Evolutionary conservation across 2,113 vertebrate species (phyloP).

Genomic region (Leptosomus discolor): DNA sequence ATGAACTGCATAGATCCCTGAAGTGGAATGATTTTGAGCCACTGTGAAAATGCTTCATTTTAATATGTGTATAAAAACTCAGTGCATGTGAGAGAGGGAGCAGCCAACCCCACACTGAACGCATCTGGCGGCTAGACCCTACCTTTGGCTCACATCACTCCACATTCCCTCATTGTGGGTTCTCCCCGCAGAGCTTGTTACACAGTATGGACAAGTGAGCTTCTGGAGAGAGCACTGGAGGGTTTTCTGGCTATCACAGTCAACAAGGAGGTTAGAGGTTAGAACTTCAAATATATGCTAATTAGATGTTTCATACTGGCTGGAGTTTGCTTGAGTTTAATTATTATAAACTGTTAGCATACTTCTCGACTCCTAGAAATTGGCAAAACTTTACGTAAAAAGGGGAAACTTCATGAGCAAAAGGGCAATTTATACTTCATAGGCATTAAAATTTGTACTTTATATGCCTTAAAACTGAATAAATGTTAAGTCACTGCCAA

Average conservation of each 20-base stretch:
- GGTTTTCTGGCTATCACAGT: background rate
- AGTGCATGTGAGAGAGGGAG: background rate
- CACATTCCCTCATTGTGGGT: background rate
- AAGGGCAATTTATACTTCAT: background rate
- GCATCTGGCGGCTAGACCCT: background rate
- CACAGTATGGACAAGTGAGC: background rate
- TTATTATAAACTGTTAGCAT: background rate
- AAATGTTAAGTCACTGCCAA: background rate
- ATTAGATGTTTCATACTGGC: background rate
- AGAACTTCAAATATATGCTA: background rate
- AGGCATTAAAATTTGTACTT: background rate
- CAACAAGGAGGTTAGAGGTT: background rate
- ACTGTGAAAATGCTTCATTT: background rate
- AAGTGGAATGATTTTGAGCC: background rate
- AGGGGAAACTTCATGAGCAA: background rate
- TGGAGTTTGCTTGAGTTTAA: background rate
- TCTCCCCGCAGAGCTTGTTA: background rate
- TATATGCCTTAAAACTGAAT: background rate
- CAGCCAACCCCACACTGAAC: background rate
- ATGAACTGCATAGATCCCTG: no score
- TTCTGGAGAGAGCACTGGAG: background rate
- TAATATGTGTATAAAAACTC: background rate
- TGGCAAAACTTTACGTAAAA: background rate
- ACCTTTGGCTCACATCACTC: background rate
- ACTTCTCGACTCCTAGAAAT: background rate